Evolutionary conservation across 2,113 vertebrate species (phyloP), one percentile per base, ranked within the genome.

Genomic region (Uria aalge): DNA sequence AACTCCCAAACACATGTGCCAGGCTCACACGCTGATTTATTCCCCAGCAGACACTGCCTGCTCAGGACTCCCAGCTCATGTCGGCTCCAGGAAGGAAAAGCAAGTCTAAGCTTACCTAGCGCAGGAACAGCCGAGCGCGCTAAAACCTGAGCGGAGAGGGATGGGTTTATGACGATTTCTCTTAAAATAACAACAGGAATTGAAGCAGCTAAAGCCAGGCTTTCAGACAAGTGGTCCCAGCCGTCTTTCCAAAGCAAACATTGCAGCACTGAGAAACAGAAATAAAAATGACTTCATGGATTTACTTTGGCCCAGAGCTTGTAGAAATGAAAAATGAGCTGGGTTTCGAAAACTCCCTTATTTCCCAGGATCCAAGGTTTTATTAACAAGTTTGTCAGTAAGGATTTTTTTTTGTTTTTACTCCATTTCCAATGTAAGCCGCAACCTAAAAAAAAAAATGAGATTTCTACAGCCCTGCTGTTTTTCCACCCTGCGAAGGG

Each of bases 271-370:
- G 2, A 93, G 56, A 68, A 95, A 88, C 60, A 95, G 91, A 91
- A 96, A 92, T 92, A 96, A 89, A 94, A 94, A 89, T 81, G 11
- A 92, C 84, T 95, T 89, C 89, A 77, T 18, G 64, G 80, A 77
- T 94, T 96, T 94, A 26, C 74, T 87, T 71, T 23, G 53, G 94
- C 95, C 57, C 73, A 1, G 3, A 78, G 80, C 93, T 92, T 90
- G 94, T 78, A 87, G 92, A 84, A 95, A 86, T 57, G 64, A 94
- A 68, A 87, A 94, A 81, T 8, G 60, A 92, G 69, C 74, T 56
- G 34, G 38, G 73, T 74, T 92, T 80, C 23, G 4, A 56, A 48
- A 64, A 50, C 29, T 72, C 52, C 45, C 83, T 79, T 15, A 3
- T 55, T 88, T 91, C 81, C 73, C 84, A 85, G 64, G 64, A 91